Evolutionary conservation across 2,888 invertebrate species (phyloP).

Genomic region (Drosophila ustulata): DNA sequence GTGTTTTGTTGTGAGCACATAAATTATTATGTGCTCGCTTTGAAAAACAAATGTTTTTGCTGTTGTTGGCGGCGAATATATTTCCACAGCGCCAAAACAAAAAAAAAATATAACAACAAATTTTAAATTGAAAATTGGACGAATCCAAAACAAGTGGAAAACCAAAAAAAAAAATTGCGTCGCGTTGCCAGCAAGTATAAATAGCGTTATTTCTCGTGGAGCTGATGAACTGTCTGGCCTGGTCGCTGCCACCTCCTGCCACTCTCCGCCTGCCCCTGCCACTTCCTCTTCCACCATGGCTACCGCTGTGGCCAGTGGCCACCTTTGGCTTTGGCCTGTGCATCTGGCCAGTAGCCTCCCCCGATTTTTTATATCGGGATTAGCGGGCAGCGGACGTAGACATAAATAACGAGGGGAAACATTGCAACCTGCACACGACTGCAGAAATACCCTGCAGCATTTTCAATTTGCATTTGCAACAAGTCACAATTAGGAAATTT

Average conservation of each 20-base stretch:
- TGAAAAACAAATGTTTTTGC: constrained; percentile 48
- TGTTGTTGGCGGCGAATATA: constrained; percentile 39
- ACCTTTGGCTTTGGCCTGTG: constrained; percentile 21
- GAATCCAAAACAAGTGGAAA: constrained; percentile 46
- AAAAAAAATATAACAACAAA: not conserved
- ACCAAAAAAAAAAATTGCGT: constrained; percentile 30
- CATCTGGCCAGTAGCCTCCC: constrained; percentile 23
- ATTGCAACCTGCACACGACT: not conserved
- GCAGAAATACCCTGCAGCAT: constrained; percentile 22
- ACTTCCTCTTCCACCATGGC: not conserved
- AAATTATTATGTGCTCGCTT: constrained; percentile 46
- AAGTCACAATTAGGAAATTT: too few species aligned
- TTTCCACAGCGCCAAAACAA: constrained; percentile 30
- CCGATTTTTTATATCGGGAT: constrained; percentile 28
- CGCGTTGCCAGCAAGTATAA: constrained; percentile 40
- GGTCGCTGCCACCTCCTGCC: not conserved
- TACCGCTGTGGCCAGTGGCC: not conserved
- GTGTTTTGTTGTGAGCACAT: constrained; percentile 36
- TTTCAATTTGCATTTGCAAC: not conserved
- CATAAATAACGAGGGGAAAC: constrained; percentile 34
- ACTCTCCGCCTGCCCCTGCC: not conserved
- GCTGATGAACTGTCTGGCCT: constrained; percentile 49
- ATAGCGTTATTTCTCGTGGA: constrained; percentile 40
- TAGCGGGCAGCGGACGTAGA: constrained; percentile 22
- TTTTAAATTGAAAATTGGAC: constrained; percentile 21